Evolutionary conservation across 2,797 vertebrate genomes (phyloP).

Genomic region (Tenualosa thibaudeaui): DNA sequence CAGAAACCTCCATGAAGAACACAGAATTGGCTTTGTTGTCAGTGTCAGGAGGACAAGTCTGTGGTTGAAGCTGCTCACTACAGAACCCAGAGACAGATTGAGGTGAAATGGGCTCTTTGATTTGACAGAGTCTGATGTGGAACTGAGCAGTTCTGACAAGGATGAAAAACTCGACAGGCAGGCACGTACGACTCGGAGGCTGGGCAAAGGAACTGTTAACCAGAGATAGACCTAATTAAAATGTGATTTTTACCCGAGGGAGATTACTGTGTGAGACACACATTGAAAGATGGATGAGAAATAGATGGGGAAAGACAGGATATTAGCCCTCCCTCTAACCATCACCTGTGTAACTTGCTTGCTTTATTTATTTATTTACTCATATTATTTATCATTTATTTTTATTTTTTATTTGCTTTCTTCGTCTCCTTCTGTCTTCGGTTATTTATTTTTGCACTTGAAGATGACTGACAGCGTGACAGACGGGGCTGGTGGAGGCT

Average conservation of each 20-base stretch:
- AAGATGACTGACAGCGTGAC: slow-evolving; percentile 71
- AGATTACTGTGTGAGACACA: slow-evolving; percentile 66
- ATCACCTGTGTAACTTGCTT: slow-evolving; percentile 52
- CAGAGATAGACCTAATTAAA: slow-evolving; percentile 78
- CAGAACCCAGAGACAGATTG: slow-evolving; percentile 63
- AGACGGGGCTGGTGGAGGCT: slow-evolving; percentile 64
- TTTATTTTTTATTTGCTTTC: slow-evolving; percentile 1
- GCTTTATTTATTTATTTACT: background rate
- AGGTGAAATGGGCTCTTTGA: slow-evolving; percentile 36
- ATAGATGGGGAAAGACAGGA: slow-evolving; percentile 64
- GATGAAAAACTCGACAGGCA: slow-evolving; percentile 63
- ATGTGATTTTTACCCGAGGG: slow-evolving; percentile 70
- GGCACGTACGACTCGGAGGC: slow-evolving; percentile 58
- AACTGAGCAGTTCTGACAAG: slow-evolving; percentile 63
- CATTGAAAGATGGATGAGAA: slow-evolving; percentile 69
- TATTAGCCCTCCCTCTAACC: slow-evolving; percentile 64
- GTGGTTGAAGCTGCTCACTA: slow-evolving; percentile 62
- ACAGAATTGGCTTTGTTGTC: slow-evolving; percentile 62
- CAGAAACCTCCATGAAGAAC: slow-evolving; percentile 52
- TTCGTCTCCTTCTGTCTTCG: background rate
- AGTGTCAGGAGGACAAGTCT: slow-evolving; percentile 62
- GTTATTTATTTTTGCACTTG: slow-evolving; percentile 53
- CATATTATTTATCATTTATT: background rate
- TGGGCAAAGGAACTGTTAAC: slow-evolving; percentile 59
- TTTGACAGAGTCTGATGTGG: slow-evolving; percentile 60